phyloP scores from a whole-genome alignment of 2,888 invertebrate genomes.

The Chymomyza amoena region DNA sequence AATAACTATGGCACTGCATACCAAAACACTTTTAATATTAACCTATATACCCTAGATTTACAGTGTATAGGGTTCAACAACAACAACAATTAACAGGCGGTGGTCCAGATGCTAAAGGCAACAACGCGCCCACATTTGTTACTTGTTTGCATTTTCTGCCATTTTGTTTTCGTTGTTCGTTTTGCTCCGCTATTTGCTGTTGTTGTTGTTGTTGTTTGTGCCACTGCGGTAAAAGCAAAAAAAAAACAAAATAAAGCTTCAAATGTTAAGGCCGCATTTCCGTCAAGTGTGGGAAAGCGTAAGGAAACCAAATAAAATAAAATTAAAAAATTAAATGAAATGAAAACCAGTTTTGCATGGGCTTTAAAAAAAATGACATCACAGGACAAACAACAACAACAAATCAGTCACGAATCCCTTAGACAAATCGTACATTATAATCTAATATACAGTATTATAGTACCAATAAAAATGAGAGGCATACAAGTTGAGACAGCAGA shows the following conservation, averaged over 20 bases:
- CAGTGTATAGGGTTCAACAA: not conserved
- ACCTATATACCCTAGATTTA: too few species aligned
- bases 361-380: not conserved
- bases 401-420: too few species aligned
- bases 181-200: not conserved
- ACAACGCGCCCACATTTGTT: slow-evolving; percentile 11
- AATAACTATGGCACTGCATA: too few species aligned
- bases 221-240: not conserved
- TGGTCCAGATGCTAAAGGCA: not conserved
- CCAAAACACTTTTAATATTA: too few species aligned
- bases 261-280: not conserved
- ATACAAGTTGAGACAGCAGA: too few species aligned
- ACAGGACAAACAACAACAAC: not conserved
- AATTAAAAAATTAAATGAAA: not conserved
- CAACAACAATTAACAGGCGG: slow-evolving; percentile 1
- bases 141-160: not conserved
- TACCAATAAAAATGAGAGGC: too few species aligned
- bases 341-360: not conserved
- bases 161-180: not conserved
- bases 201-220: slow-evolving; percentile 2
- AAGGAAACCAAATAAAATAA: not conserved
- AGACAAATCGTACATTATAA: too few species aligned
- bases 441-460: too few species aligned
- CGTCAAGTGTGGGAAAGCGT: not conserved
- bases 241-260: not conserved